Base-by-base conservation (phyloP, 2,888 invertebrate species). In the Aquatica leii region DNA sequence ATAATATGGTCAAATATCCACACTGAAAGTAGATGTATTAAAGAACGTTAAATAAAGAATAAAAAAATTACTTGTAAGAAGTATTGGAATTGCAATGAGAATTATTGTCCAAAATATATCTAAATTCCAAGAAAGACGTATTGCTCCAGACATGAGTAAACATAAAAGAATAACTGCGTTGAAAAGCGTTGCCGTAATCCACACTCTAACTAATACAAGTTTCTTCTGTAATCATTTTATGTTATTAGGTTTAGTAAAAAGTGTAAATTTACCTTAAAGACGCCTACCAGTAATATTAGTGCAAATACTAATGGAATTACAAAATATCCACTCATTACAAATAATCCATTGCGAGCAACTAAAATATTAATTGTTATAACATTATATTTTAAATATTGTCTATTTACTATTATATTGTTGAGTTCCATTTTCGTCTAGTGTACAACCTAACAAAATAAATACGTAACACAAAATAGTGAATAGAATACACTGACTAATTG, bases 1-100 rank as follows among this genome's bases (percentile, higher is more conserved):
- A 43, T 17, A 2, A 8, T 43, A 43, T 43, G 14, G 9, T 43
- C 41, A 8, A 8, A 9, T 35, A 57, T 56, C 53, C 43, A 48
- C 2, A 15, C 46, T 57, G 12, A 12, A 62, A 61, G 8, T 14
- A 17, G n/a, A n/a, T 40, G 37, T n/a, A 5, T 3, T 37, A 37
- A 37, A 12, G n/a, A 9, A 5, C 11, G 9, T 5, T n/a, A 5
- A n/a, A 43, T 3, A 43, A 43, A 3, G n/a, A n/a, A 1, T 43
- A 43, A 2, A 12, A 8, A 4, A 67, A 63, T 64, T 67, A 67
- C 66, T 35, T 18, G 40, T 58, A 35, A 67, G 54, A 24, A 67
- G 8, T 9, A 67, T 12, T 2, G 66, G 63, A 8, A 61, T 11
- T 18, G 52, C 57, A 31, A 58, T 58, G 5, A 67, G 12, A 14